Conservation (phyloP, 2,113 vertebrate genomes). For the Pachypanchax playfairii region DNA sequence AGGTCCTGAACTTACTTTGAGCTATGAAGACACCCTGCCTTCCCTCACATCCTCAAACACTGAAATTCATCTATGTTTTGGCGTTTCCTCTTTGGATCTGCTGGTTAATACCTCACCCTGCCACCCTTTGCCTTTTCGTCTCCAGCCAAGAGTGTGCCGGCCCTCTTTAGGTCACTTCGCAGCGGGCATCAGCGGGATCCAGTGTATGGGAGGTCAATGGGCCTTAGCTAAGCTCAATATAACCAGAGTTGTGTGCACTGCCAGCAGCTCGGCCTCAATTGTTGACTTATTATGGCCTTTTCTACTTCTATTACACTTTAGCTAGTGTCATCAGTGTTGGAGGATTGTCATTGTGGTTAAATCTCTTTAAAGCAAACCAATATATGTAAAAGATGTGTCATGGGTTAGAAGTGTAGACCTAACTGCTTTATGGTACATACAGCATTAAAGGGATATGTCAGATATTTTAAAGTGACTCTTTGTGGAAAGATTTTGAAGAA, state of each 20-base stretch:
- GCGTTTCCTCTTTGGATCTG: neutral
- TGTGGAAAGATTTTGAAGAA: no score
- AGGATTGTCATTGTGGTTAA: conserved; percentile 10
- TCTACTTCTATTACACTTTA: conserved; percentile 13
- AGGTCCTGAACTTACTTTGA: conserved; percentile 23
- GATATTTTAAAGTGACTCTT: no score
- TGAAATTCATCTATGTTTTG: conserved; percentile 18
- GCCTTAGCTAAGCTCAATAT: conserved; percentile 51
- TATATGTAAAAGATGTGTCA: no score
- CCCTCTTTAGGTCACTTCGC: conserved; percentile 9
- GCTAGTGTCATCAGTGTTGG: conserved; percentile 4
- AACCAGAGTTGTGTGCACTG: conserved; percentile 23
- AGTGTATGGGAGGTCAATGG: conserved; percentile 28
- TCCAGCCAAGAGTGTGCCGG: neutral
- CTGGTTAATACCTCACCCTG: neutral
- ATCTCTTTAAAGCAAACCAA: no score
- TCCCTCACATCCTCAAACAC: neutral
- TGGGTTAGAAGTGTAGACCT: no score
- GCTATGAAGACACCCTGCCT: neutral
- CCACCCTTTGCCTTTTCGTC: conserved; percentile 6
- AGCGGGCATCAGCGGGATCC: neutral
- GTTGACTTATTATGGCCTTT: conserved; percentile 24
- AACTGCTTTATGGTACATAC: no score
- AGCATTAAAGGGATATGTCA: no score
- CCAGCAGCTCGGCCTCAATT: conserved; percentile 15